Evolutionary conservation across 2,888 invertebrate genomes (phyloP), one percentile per base, ranked within the genome.

Genomic region (Sarcophaga carnaria): DNA sequence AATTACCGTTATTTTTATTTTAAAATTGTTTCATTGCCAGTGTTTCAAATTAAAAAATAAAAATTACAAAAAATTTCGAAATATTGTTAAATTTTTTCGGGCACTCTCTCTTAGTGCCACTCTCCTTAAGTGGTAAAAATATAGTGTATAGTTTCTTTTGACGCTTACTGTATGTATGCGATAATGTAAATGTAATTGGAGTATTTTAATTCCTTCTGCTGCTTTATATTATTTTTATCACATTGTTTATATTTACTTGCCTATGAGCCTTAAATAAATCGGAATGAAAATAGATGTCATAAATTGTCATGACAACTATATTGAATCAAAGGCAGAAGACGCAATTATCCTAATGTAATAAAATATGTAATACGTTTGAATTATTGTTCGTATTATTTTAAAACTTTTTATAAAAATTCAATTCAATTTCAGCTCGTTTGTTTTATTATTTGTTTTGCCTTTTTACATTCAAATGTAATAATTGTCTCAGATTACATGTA

Each of bases 401-500:
- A 4, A 3, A 27, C 3, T 3, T 27, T 37, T 37, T 54, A 3
- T 54, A 5, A 5, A 54, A 14, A 14, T 54, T 14, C 3, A 54
- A 54, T 17, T 54, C 2, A 11, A 49, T 14, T 11, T 49, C 54
- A 17, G 14, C 14, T 54, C 20, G 20, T 20, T 49, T 70, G 5
- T 49, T 70, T 49, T 49, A 17, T 25, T 14, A 49, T 20, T 49
- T 69, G 17, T 66, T 66, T 25, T 25, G 71, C 11, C 11, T n/a
- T 6, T 25, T 25, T 37, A 37, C 17, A 37, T 27, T 25, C 12
- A 54, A 78, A 45, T 59, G 37, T 17, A 45, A 60, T 20, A 78
- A 78, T 67, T 67, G 59, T 67, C 60, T 60, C 67, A 45, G 22
- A 60, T 77, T 77, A 45, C 59, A 4, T 27, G 22, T 25, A 60